Evolutionary conservation across 2,888 invertebrate genomes (phyloP), one percentile per base, ranked within the genome.

Genomic region (Hyposoter dolosus): DNA sequence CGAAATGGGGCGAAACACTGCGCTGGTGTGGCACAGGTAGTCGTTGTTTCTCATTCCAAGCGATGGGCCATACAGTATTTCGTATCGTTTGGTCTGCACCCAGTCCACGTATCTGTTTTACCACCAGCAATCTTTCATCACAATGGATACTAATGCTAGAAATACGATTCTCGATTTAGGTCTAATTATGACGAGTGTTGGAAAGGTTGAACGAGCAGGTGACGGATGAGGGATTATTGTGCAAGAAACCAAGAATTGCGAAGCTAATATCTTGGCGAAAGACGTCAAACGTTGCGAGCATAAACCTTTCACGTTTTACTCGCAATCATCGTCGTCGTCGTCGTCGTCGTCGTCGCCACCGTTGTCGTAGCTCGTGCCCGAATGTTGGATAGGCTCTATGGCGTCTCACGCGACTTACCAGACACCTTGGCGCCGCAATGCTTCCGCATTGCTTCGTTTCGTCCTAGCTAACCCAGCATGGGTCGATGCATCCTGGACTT

Each of bases 391-490:
- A 88, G 89, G 89, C 88, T 85, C 87, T 80, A 87, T 85, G 88
- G 89, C 88, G 89, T 89, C 88, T 89, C 89, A 89, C 89, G 89
- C 89, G 88, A 89, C 88, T 85, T 74, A 53, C 83, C 79, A 89
- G 89, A 89, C 89, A 89, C 88, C 87, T 87, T 66, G 89, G 89
- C 89, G 88, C 88, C 89, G 82, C 85, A 85, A 82, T 79, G 86
- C 87, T 89, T 89, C 89, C 88, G 89, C 89, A 88, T 89, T 88
- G 89, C 85, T 87, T 82, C 88, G 87, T 89, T 88, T 89, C 88
- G 87, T 88, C 85, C 88, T 87, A 86, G 83, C 83, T 56, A 84
- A 53, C 45, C 74, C 63, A 71, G 53, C 77, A 66, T 72, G 47
- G 88, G 86, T 88, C 88, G 88, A 88, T 88, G 80, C 77, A 88